Evolutionary conservation across 2,888 invertebrate species (phyloP), one percentile per base, ranked within the genome.

Genomic region (Athetis lepigone): DNA sequence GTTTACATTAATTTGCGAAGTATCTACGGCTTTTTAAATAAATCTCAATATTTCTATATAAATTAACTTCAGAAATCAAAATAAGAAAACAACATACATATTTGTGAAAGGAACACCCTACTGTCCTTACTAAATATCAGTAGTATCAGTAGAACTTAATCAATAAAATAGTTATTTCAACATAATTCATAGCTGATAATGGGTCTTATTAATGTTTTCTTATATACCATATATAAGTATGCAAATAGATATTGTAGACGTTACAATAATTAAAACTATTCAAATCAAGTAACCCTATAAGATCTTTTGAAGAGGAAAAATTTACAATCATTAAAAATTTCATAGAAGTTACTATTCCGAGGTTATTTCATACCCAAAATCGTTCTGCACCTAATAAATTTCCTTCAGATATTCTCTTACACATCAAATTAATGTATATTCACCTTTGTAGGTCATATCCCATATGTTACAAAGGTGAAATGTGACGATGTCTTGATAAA

Each of bases 61-160:
- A 11, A 54, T 13, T 16, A 23, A 67, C 59, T 55, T 46, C 19
- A 36, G 21, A 58, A 50, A n/a, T 21, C 9, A 39, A 19, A 49
- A 56, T 19, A 61, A 54, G 36, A 29, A 56, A 21, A 37, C 23
- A 57, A 9, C 27, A 29, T 0, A 9, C 27, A 29, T 0, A 1
- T 11, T 33, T 4, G 13, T 13, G 2, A 13, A 62, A 37, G 49
- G 49, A 61, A 51, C 33, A 37, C 70, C 63, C 62, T 51, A 76
- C 70, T 67, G 63, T 70, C 25, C 23, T 29, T n/a, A 68, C 55
- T 42, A 52, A 61, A 59, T 55, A 0, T 50, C 21, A 33, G 13
- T 33, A 18, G 29, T 11, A 18, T 13, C 4, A 13, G 1, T 13
- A 13, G n/a, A n/a, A n/a, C n/a, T 33, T 13, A 33, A 3, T 13